Conservation (phyloP, 2,113 vertebrate species). For the Poicephalus gulielmi region DNA sequence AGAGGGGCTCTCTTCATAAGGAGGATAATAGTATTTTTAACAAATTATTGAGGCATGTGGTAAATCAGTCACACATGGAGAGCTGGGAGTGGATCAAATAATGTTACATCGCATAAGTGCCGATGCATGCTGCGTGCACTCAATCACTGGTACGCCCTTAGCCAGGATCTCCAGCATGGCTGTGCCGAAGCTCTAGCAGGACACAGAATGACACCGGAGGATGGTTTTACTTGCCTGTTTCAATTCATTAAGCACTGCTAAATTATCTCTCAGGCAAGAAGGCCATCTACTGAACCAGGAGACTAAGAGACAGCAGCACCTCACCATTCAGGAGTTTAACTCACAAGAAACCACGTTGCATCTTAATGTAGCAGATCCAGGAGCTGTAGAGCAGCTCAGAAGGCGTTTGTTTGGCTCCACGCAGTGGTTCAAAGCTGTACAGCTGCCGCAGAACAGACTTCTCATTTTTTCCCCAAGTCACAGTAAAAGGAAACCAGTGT, state of each 20-base stretch:
- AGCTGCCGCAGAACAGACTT: background rate
- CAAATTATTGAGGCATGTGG: background rate
- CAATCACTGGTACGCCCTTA: fast-evolving
- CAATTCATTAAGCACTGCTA: background rate
- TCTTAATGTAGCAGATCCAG: fast-evolving
- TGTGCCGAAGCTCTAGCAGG: background rate
- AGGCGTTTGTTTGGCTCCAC: background rate
- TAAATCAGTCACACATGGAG: background rate
- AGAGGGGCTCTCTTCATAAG: background rate
- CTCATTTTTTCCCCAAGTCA: background rate
- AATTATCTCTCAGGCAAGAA: background rate
- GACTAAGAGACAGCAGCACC: background rate
- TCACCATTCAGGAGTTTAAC: background rate
- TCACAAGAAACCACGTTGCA: fast-evolving
- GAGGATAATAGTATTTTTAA: background rate
- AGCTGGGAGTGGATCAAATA: background rate
- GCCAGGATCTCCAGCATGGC: background rate
- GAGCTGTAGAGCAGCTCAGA: background rate
- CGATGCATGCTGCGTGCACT: background rate
- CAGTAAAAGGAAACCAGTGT: background rate
- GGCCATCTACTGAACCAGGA: background rate
- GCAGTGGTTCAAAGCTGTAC: background rate
- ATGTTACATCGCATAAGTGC: fast-evolving
- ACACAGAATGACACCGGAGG: background rate
- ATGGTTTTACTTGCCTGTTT: background rate